A percentile compares a stretch with the other conserved stretches of the same genome.
Evolutionary conservation across 2,113 vertebrate species (phyloP).

Genomic region (Rhabdomys dilectus): DNA sequence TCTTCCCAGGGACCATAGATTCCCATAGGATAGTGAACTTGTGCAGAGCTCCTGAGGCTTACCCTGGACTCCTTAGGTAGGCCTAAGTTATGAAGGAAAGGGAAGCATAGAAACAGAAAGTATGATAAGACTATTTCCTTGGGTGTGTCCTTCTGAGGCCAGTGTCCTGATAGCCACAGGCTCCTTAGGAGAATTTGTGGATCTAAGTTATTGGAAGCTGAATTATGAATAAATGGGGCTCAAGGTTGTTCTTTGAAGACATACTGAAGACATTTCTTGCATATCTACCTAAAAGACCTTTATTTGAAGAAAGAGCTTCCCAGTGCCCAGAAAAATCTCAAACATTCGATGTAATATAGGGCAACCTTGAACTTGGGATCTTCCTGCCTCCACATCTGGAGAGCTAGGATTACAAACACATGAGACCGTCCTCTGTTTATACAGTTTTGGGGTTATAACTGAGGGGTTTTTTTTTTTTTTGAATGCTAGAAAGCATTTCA

Average conservation of each 20-base stretch:
- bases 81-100: background rate
- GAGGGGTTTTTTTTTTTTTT: too few species aligned
- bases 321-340: background rate
- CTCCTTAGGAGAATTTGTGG: background rate
- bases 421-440: background rate
- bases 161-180: background rate
- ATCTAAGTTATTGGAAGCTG: background rate
- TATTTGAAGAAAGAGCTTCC: background rate
- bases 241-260: background rate
- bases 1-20: background rate
- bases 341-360: background rate
- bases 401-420: background rate
- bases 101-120: background rate
- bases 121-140: background rate
- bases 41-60: background rate
- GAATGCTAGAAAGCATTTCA: background rate
- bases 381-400: background rate
- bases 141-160: background rate
- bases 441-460: background rate
- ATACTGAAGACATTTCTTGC: background rate
- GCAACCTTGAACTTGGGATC: background rate
- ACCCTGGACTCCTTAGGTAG: background rate
- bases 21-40: background rate
- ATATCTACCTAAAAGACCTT: background rate
- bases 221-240: background rate